phyloP scores from a whole-genome alignment of 2,797 vertebrate species.

The Halcyon badia region DNA sequence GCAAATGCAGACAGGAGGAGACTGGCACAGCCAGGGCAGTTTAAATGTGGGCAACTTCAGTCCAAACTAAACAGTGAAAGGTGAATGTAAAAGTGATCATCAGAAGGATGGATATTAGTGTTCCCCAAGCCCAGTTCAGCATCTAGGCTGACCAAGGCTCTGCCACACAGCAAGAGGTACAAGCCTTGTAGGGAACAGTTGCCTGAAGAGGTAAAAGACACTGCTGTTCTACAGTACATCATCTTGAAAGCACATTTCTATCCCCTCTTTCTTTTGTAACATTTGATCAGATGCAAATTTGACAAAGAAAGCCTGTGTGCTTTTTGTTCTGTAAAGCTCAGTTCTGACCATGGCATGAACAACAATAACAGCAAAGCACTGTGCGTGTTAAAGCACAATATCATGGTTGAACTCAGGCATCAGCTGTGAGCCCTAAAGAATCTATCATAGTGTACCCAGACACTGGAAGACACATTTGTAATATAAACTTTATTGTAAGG shows the following conservation, averaged over 20 bases:
- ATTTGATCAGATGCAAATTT: neutral
- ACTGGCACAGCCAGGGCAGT: neutral
- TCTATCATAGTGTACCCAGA: neutral
- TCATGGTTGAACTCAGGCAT: neutral
- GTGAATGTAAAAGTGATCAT: neutral
- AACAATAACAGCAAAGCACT: neutral
- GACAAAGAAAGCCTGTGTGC: neutral
- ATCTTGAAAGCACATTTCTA: neutral
- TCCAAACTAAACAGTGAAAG: neutral
- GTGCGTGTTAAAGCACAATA: neutral
- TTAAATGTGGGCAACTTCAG: neutral
- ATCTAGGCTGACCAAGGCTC: accelerated
- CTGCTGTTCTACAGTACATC: neutral
- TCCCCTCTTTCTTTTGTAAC: neutral
- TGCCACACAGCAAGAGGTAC: neutral
- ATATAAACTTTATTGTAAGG: neutral
- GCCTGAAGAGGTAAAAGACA: neutral
- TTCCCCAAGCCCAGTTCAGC: neutral
- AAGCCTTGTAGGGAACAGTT: neutral
- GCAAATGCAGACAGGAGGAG: neutral
- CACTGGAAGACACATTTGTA: neutral
- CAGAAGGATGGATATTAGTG: neutral
- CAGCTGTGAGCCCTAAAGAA: neutral
- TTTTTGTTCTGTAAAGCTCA: neutral
- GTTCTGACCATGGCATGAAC: neutral